These are phyloP conservation scores for Bombus confusus DNA, from an alignment of 1,140 invertebrate species.

Conservation along the genomic window DNA sequence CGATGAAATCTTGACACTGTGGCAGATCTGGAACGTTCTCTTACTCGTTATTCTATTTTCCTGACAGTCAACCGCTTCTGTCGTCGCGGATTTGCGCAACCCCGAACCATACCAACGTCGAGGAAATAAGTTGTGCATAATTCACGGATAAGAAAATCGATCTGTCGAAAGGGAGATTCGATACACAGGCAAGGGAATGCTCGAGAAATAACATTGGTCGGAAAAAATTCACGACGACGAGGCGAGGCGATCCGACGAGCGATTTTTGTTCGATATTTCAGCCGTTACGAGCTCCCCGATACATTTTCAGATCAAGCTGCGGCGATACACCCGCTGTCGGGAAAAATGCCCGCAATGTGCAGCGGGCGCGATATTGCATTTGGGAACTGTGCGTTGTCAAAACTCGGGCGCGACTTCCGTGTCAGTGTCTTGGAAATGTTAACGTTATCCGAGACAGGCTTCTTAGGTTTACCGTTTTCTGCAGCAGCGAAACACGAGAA, in stretches of 20 bases:
- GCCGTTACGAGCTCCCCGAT: not conserved
- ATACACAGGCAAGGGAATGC: not conserved
- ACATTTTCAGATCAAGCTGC: not conserved
- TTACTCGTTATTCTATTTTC: slow-evolving; percentile 31
- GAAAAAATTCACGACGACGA: not conserved
- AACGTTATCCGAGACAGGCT: not conserved
- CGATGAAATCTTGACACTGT: slow-evolving; percentile 60
- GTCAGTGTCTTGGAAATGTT: not conserved
- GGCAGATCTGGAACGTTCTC: slow-evolving; percentile 61
- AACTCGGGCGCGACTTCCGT: not conserved
- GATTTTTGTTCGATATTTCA: not conserved
- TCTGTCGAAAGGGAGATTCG: too few species aligned
- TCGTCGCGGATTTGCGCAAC: not conserved
- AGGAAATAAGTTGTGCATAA: slow-evolving; percentile 22
- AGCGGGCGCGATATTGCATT: not conserved
- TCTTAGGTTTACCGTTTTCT: not conserved
- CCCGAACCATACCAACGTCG: not conserved
- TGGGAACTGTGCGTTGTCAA: not conserved
- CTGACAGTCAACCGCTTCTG: slow-evolving; percentile 19
- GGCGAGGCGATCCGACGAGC: not conserved
- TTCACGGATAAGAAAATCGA: slow-evolving; percentile 32
- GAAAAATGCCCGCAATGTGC: not conserved
- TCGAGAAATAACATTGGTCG: not conserved
- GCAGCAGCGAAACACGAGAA: not conserved
- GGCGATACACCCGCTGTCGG: not conserved